Evolutionary conservation across 2,797 vertebrate genomes (phyloP).

Genomic region (Schizothorax lantsangensis): DNA sequence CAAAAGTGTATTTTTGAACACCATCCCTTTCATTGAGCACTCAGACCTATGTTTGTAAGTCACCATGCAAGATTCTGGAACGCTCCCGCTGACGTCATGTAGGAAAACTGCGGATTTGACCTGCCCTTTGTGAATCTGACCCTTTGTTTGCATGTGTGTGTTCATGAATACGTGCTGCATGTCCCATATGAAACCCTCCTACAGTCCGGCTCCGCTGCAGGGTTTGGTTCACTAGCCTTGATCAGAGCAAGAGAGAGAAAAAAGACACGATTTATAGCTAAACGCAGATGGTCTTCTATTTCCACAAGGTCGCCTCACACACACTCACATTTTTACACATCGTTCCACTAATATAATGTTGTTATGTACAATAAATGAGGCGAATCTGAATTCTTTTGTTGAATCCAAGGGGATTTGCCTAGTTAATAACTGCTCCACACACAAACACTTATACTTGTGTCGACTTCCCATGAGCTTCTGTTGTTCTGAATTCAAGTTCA

Average conservation of each 20-base stretch:
- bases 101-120: slow-evolving; percentile 38
- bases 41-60: slow-evolving; percentile 5
- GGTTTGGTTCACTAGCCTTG: slow-evolving; percentile 50
- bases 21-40: background rate
- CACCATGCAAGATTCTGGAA: slow-evolving; percentile 1
- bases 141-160: slow-evolving; percentile 43
- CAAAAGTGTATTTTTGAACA: background rate
- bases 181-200: slow-evolving; percentile 41
- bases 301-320: background rate
- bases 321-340: background rate
- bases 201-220: slow-evolving; percentile 15
- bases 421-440: background rate
- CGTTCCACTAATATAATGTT: slow-evolving; percentile 6
- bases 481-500: background rate
- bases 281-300: slow-evolving; percentile 52
- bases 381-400: slow-evolving; percentile 7
- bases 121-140: slow-evolving; percentile 35
- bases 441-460: background rate
- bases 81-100: background rate
- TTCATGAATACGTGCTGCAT: slow-evolving; percentile 16
- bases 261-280: slow-evolving; percentile 52
- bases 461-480: background rate
- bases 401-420: background rate
- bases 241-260: slow-evolving; percentile 28
- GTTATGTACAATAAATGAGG: background rate